phyloP scores from a whole-genome alignment of 1,140 invertebrate species.

The Aphaenogaster floridana region DNA sequence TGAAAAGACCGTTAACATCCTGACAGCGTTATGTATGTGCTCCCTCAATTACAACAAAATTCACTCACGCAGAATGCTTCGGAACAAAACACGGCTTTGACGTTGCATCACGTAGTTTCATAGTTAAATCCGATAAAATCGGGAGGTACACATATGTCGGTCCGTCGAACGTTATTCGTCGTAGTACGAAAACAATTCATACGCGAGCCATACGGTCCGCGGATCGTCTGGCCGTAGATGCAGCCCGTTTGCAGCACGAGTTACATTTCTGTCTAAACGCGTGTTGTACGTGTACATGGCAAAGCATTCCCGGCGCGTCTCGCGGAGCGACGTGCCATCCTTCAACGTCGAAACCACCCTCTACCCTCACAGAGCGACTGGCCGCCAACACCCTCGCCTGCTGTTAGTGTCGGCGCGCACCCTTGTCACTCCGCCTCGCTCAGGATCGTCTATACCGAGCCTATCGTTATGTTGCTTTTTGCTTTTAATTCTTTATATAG shows the following conservation, averaged over 20 bases:
- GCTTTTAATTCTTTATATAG: neutral
- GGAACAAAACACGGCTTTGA: constrained; percentile 13
- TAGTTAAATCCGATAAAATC: constrained; percentile 43
- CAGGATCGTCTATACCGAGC: constrained; percentile 11
- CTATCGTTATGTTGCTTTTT: neutral
- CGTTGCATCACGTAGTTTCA: constrained; percentile 24
- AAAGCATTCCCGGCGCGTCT: constrained; percentile 71
- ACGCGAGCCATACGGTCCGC: neutral
- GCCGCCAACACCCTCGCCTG: constrained; percentile 48
- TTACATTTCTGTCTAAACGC: constrained; percentile 57
- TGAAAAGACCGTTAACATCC: neutral
- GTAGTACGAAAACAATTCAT: constrained; percentile 27
- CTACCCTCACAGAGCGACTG: constrained; percentile 46
- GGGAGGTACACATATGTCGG: constrained; percentile 2
- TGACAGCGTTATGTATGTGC: neutral
- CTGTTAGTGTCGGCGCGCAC: constrained; percentile 34
- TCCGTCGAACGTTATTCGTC: constrained; percentile 39
- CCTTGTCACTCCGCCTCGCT: constrained; percentile 23
- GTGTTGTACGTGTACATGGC: constrained; percentile 62
- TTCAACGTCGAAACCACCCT: constrained; percentile 75
- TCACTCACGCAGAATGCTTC: constrained; percentile 14
- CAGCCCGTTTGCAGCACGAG: constrained; percentile 10
- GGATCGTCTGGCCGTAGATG: constrained; percentile 17
- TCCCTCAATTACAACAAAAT: constrained; percentile 27
- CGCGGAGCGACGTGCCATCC: constrained; percentile 70